phyloP scores from a whole-genome alignment of 2,888 invertebrate species.

The Catocala fraxini region DNA sequence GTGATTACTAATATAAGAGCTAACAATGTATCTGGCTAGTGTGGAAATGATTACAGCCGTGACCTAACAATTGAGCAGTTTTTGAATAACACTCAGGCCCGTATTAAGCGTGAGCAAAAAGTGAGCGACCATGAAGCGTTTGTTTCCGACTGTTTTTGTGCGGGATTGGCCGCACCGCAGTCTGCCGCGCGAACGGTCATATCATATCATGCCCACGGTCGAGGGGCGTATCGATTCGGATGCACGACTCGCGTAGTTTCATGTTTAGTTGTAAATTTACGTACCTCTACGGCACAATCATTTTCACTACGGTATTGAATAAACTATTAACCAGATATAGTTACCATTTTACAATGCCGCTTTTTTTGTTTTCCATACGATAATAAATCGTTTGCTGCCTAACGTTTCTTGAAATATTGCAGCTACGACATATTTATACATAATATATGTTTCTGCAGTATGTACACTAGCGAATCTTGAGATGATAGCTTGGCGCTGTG shows the following conservation, averaged over 20 bases:
- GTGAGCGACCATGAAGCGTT: conserved; percentile 60
- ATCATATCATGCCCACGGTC: conserved; percentile 21
- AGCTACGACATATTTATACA: not conserved
- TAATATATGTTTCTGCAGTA: conserved; percentile 19
- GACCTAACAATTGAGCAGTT: conserved; percentile 55
- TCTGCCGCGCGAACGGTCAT: conserved; percentile 28
- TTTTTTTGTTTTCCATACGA: no score
- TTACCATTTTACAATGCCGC: not conserved
- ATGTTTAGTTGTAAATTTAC: conserved; percentile 38
- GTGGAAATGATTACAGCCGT: conserved; percentile 53
- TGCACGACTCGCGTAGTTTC: conserved; percentile 43
- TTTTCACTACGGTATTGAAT: not conserved
- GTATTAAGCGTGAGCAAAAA: conserved; percentile 55
- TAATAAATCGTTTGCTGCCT: no score
- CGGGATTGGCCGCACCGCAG: conserved; percentile 27
- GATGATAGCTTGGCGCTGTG: conserved; percentile 45
- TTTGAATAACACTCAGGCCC: conserved; percentile 44
- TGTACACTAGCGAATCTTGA: conserved; percentile 20
- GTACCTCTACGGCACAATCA: conserved; percentile 8
- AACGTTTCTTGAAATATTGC: not conserved
- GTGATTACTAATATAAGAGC: conserved; percentile 33
- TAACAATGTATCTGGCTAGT: conserved; percentile 45
- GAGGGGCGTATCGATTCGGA: conserved; percentile 59
- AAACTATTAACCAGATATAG: not conserved
- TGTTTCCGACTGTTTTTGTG: conserved; percentile 65